Evolutionary conservation across 2,888 invertebrate genomes (phyloP).

Genomic region (Rhingia rostrata): DNA sequence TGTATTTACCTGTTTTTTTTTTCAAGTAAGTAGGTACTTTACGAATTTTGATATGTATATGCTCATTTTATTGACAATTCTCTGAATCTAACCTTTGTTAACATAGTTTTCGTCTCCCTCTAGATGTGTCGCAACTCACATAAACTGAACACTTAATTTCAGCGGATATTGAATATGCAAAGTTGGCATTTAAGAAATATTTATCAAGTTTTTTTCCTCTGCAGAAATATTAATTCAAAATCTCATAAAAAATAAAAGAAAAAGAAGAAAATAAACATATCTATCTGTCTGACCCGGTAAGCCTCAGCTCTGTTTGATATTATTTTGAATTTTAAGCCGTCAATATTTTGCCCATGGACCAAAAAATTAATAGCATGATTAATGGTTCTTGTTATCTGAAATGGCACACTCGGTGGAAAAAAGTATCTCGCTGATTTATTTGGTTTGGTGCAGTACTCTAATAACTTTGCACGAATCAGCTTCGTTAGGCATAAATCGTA

Average conservation of each 20-base stretch:
- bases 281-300: slow-evolving; percentile 4
- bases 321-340: slow-evolving; percentile 8
- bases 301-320: slow-evolving; percentile 8
- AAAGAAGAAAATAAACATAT: slow-evolving; percentile 29
- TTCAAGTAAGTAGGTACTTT: slow-evolving; percentile 26
- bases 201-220: background rate
- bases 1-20: background rate
- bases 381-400: slow-evolving; percentile 52
- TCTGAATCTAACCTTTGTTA: background rate
- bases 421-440: slow-evolving; percentile 1
- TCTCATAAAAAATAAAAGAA: background rate
- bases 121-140: slow-evolving; percentile 2
- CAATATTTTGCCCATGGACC: slow-evolving; percentile 1
- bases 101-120: background rate
- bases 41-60: slow-evolving; percentile 28
- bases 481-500: slow-evolving; percentile 45
- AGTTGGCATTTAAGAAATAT: slow-evolving; percentile 32
- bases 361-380: slow-evolving; percentile 51
- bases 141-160: slow-evolving; percentile 17
- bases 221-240: slow-evolving; percentile 5
- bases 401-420: slow-evolving; percentile 34
- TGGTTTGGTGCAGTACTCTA: background rate
- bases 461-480: slow-evolving; percentile 5
- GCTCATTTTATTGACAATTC: slow-evolving; percentile 46
- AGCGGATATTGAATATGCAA: slow-evolving; percentile 49